These are phyloP conservation scores for Istiophorus platypterus DNA, from an alignment of 2,113 vertebrate species.

Conservation along the genomic window DNA sequence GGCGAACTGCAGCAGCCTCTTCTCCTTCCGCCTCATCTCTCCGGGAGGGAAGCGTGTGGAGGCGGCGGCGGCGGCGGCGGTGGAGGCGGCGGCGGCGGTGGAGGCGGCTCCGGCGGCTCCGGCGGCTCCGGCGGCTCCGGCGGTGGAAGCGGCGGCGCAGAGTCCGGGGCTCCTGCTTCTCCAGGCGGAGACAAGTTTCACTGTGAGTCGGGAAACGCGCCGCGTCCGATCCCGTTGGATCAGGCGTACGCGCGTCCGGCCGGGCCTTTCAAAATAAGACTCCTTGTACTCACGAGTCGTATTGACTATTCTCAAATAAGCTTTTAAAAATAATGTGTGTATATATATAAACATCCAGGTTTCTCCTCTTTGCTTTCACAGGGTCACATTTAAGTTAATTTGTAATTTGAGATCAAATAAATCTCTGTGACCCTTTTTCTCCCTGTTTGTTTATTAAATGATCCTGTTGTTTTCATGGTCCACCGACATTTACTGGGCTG, in stretches of 20 bases:
- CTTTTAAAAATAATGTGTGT: too few species aligned
- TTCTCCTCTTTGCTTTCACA: not conserved
- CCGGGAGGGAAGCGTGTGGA: constrained; percentile 11
- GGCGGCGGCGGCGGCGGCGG: constrained; percentile 6
- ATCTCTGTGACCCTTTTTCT: not conserved
- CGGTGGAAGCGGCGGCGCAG: too few species aligned
- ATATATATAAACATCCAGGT: too few species aligned
- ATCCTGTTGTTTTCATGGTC: not conserved
- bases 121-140: too few species aligned
- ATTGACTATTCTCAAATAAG: not conserved
- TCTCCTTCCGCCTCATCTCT: constrained; percentile 94
- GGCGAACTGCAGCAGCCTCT: constrained; percentile 91
- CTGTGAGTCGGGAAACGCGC: not conserved
- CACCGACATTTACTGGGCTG: not conserved
- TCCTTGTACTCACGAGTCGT: accelerated
- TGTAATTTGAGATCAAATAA: not conserved
- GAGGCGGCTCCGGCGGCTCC: not conserved
- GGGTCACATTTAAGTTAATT: not conserved
- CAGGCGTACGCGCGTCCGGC: constrained; percentile 8
- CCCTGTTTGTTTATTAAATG: not conserved
- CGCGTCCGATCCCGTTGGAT: constrained; percentile 4
- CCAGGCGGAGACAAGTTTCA: constrained; percentile 67
- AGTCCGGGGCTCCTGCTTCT: too few species aligned
- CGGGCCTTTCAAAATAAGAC: constrained; percentile 52
- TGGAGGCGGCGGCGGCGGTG: not conserved